Percentiles rank a stretch among this genome's conserved stretches.
phyloP scores from a whole-genome alignment of 2,888 invertebrate species.

The Corbicula japonica region DNA sequence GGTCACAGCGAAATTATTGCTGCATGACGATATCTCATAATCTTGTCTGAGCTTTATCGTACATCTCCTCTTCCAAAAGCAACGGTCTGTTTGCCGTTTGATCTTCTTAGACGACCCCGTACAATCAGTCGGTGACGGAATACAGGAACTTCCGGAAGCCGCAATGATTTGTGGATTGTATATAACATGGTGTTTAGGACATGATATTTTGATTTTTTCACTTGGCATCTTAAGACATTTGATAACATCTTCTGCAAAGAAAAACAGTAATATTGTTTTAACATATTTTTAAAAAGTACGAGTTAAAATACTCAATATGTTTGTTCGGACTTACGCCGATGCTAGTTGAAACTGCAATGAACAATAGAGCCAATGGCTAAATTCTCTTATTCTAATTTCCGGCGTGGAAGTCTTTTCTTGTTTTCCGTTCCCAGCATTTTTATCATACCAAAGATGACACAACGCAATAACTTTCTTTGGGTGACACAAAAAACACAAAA shows the following conservation, averaged over 20 bases:
- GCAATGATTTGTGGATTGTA: conserved; percentile 37
- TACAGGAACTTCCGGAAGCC: conserved; percentile 14
- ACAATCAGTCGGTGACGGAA: conserved; percentile 23
- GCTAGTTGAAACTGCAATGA: no score
- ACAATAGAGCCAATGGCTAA: no score
- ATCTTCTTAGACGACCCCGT: conserved; percentile 27
- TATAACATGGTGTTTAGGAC: conserved; percentile 44
- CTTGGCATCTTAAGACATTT: conserved; percentile 25
- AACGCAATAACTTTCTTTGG: no score
- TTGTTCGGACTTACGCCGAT: no score
- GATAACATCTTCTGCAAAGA: conserved; percentile 35
- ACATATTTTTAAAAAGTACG: background rate
- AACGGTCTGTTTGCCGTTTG: conserved; percentile 30
- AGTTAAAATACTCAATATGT: no score
- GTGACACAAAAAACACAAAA: no score
- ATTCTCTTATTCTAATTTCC: no score
- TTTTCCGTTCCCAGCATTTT: no score
- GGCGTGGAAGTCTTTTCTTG: no score
- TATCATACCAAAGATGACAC: no score
- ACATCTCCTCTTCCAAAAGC: conserved; percentile 49
- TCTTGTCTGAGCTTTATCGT: conserved; percentile 20
- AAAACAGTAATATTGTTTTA: background rate
- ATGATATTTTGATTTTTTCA: conserved; percentile 45
- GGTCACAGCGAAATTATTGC: background rate
- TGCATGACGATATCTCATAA: conserved; percentile 24